Evolutionary conservation across 2,113 vertebrate species (phyloP), one percentile per base, ranked within the genome.

Genomic region (Spilogale gracilis): DNA sequence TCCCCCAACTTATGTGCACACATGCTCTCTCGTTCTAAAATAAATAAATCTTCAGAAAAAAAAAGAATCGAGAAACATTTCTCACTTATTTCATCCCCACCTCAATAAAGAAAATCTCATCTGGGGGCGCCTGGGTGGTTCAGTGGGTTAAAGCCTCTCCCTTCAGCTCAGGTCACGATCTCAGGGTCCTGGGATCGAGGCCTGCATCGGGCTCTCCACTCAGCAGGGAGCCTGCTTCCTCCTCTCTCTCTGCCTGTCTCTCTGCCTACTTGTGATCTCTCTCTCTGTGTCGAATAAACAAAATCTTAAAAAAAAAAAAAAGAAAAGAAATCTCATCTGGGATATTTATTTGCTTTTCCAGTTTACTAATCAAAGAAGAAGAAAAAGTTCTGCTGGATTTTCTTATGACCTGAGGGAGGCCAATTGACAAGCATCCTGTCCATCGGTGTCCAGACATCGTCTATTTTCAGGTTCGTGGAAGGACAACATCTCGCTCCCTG

Each of bases 301-400:
- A 38, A 38, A 38, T 38, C 38, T 38, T 38, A 38, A 38, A 38
- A 38, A 38, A 38, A 38, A 38, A 38, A 2, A 38, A 38, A 38
- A 38, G 38, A 60, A 60, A 79, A 12, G 91, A 93, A 87, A 71
- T 48, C 9, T 61, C n/a, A 48, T 38, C 54, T 69, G 38, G 25
- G 14, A 45, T 4, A 18, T 86, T 71, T 61, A 69, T 90, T 92
- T 63, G 56, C n/a, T 81, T 85, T 83, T 67, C 7, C 23, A 94
- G 43, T 82, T 95, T 23, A 50, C 38, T 73, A 84, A 86, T 61
- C 32, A 92, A 89, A 93, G 12, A 8, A 94, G 14, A 94, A n/a
- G 45, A 11, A 43, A 93, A 92, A 83, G 23, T 58, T 71, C 45
- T 82, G 25, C 60, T 67, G 5, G 38, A 25, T 71, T 91, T 81